phyloP scores from a whole-genome alignment of 2,888 invertebrate species.

The Chaetoderma sp. region DNA sequence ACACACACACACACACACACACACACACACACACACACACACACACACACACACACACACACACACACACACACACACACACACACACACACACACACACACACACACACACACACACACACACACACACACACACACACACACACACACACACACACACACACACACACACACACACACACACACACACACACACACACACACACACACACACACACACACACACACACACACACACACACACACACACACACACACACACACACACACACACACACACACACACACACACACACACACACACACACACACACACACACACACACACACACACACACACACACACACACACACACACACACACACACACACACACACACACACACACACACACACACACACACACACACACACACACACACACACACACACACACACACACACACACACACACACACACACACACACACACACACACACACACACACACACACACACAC shows the following conservation, averaged over 20 bases:
- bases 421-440: background rate
- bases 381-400: background rate
- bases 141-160: background rate
- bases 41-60: too few relatives aligned
- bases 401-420: background rate
- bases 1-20: too few relatives aligned
- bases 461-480: background rate
- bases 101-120: background rate
- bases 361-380: background rate
- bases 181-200: background rate
- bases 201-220: background rate
- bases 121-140: background rate
- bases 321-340: constrained; percentile 1
- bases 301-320: background rate
- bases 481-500: background rate
- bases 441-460: background rate
- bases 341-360: background rate
- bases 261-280: background rate
- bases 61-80: too few relatives aligned
- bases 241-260: background rate
- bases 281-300: background rate
- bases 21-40: too few relatives aligned
- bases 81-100: too few relatives aligned
- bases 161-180: background rate
- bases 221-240: background rate